Conservation (phyloP, 2,888 invertebrate genomes). For the Blastobasis adustella region DNA sequence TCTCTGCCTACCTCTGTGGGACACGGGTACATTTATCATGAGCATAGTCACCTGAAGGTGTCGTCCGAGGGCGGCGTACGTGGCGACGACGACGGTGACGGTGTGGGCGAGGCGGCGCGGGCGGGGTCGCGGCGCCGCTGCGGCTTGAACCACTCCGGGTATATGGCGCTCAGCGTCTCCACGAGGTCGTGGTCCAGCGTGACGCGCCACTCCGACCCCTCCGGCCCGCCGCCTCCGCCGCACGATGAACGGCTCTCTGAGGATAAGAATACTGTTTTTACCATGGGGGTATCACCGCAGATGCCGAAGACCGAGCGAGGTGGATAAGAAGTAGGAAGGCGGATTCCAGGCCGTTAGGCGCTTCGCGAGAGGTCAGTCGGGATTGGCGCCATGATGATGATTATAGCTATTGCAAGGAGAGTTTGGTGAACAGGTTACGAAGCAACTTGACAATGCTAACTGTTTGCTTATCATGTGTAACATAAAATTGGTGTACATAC, state of each 20-base stretch:
- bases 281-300: neutral
- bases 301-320: too few species aligned
- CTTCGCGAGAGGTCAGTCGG: too few species aligned
- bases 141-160: conserved; percentile 93
- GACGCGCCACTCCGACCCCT: conserved; percentile 88
- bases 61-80: conserved; percentile 56
- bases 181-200: conserved; percentile 94
- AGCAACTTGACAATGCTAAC: too few species aligned
- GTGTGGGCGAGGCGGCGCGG: conserved; percentile 48
- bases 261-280: conserved; percentile 22
- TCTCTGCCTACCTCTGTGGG: too few species aligned
- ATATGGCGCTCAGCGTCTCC: conserved; percentile 93
- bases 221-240: conserved; percentile 83
- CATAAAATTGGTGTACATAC: too few species aligned
- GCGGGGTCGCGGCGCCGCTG: conserved; percentile 60
- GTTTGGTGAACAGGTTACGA: too few species aligned
- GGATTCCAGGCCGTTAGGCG: too few species aligned
- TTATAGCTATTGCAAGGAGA: too few species aligned
- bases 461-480: too few species aligned
- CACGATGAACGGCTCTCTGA: conserved; percentile 86
- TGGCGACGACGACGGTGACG: conserved; percentile 35
- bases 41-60: conserved; percentile 45
- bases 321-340: too few species aligned
- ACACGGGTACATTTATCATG: neutral
- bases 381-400: too few species aligned